Percentiles rank a stretch among this genome's conserved stretches.
phyloP scores from a whole-genome alignment of 2,797 vertebrate genomes.

The Cygnus olor region DNA sequence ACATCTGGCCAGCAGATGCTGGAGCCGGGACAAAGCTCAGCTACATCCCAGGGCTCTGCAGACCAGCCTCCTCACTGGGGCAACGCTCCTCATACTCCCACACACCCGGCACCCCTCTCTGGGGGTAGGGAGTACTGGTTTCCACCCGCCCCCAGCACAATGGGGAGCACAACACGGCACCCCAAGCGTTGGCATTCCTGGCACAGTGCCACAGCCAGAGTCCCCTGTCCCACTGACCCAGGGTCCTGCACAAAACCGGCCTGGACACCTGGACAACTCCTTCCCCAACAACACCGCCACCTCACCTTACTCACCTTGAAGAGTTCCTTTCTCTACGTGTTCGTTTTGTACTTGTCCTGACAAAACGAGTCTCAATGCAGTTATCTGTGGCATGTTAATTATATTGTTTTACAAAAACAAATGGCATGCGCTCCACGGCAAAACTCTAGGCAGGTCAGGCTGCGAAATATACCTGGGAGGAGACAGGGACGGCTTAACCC shows the following conservation, averaged over 20 bases:
- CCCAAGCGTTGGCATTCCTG: not conserved
- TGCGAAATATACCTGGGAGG: not conserved
- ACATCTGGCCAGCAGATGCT: slow-evolving; percentile 61
- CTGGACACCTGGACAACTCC: not conserved
- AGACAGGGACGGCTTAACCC: not conserved
- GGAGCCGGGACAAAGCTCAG: slow-evolving; percentile 26
- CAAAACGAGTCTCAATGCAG: fast-evolving
- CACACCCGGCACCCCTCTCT: not conserved
- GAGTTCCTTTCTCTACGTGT: not conserved
- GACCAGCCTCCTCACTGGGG: not conserved
- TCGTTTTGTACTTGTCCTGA: not conserved
- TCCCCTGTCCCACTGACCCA: not conserved
- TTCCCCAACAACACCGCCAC: not conserved
- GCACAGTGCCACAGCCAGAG: too few species aligned
- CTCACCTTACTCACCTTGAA: not conserved
- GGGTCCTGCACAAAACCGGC: fast-evolving
- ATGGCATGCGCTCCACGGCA: fast-evolving
- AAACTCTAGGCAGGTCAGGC: not conserved
- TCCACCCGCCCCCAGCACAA: not conserved
- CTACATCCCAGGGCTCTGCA: fast-evolving
- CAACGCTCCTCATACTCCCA: not conserved
- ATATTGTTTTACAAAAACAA: not conserved
- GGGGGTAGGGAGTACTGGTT: not conserved
- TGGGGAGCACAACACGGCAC: not conserved
- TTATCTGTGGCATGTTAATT: not conserved